These are phyloP conservation scores for Rhinogobius similis DNA, from an alignment of 2,113 vertebrate genomes.

Conservation along the genomic window DNA sequence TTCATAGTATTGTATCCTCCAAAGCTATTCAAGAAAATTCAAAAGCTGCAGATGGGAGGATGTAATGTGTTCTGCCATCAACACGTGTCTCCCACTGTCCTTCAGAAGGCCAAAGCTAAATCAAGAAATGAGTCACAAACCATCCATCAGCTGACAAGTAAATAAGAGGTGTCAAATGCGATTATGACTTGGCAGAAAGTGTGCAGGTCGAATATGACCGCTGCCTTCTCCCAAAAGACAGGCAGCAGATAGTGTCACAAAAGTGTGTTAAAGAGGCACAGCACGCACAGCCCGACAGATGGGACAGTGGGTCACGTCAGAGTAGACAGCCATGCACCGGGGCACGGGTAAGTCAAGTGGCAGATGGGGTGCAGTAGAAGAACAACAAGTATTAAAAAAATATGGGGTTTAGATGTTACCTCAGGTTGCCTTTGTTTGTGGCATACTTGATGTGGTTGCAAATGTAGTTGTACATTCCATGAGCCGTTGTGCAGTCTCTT, in stretches of 20 bases:
- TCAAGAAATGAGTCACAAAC: slow-evolving; percentile 52
- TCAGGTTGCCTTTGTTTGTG: slow-evolving; percentile 98
- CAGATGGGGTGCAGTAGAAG: slow-evolving; percentile 35
- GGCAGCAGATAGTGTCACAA: slow-evolving; percentile 53
- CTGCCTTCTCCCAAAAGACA: slow-evolving; percentile 43
- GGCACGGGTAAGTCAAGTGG: slow-evolving; percentile 27
- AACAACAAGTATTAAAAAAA: slow-evolving; percentile 12
- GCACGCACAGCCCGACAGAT: slow-evolving; percentile 46
- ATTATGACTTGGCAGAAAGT: slow-evolving; percentile 56
- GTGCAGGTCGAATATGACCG: slow-evolving; percentile 60
- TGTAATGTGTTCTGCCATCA: slow-evolving; percentile 14
- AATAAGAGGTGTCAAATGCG: slow-evolving; percentile 59
- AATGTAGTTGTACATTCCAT: slow-evolving; percentile 98
- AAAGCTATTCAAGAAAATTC: neutral
- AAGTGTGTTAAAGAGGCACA: slow-evolving; percentile 32
- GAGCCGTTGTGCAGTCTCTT: slow-evolving; percentile 94
- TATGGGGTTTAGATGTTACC: slow-evolving; percentile 72
- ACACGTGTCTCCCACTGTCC: slow-evolving; percentile 36
- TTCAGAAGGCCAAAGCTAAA: slow-evolving; percentile 26
- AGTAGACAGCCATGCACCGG: slow-evolving; percentile 33
- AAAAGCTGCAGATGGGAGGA: neutral
- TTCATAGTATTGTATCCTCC: neutral
- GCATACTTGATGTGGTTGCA: slow-evolving; percentile 99
- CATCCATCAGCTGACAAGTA: slow-evolving; percentile 50
- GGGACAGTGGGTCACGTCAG: slow-evolving; percentile 55